Evolutionary conservation across 2,888 invertebrate genomes (phyloP).

Genomic region (Ditylenchus weischeri): DNA sequence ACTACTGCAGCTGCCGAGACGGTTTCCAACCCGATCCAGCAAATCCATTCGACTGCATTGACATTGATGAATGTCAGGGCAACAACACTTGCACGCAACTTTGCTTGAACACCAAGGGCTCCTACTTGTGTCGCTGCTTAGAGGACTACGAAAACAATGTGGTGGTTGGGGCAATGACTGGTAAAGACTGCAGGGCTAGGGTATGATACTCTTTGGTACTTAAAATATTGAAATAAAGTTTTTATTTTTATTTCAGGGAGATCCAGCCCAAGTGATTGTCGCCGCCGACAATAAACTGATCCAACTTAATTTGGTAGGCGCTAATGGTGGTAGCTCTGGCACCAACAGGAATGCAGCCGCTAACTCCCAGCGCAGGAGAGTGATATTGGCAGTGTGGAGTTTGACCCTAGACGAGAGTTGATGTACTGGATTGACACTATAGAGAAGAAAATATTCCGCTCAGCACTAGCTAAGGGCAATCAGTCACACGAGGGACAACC

Average conservation of each 20-base stretch:
- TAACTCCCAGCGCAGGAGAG: slow-evolving; percentile 69
- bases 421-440: slow-evolving; percentile 89
- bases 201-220: slow-evolving; percentile 13
- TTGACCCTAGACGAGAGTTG: slow-evolving; percentile 66
- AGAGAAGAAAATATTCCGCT: slow-evolving; percentile 61
- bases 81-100: slow-evolving; percentile 85
- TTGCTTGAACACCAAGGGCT: slow-evolving; percentile 86
- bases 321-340: slow-evolving; percentile 37
- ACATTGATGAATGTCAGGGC: slow-evolving; percentile 62
- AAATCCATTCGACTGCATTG: slow-evolving; percentile 59
- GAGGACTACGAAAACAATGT: slow-evolving; percentile 58
- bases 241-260: slow-evolving; percentile 28
- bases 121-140: slow-evolving; percentile 80
- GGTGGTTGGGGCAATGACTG: slow-evolving; percentile 57
- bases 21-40: slow-evolving; percentile 73
- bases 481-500: slow-evolving; percentile 57
- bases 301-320: slow-evolving; percentile 45
- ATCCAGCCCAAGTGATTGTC: slow-evolving; percentile 45
- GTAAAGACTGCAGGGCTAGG: slow-evolving; percentile 58
- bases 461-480: slow-evolving; percentile 53
- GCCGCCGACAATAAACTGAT: slow-evolving; percentile 52
- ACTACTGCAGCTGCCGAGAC: slow-evolving; percentile 85
- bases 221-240: background rate
- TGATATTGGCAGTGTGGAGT: slow-evolving; percentile 82
- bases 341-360: slow-evolving; percentile 54